Base-by-base conservation (phyloP, 2,113 vertebrate genomes). In the Ageneiosus marmoratus region DNA sequence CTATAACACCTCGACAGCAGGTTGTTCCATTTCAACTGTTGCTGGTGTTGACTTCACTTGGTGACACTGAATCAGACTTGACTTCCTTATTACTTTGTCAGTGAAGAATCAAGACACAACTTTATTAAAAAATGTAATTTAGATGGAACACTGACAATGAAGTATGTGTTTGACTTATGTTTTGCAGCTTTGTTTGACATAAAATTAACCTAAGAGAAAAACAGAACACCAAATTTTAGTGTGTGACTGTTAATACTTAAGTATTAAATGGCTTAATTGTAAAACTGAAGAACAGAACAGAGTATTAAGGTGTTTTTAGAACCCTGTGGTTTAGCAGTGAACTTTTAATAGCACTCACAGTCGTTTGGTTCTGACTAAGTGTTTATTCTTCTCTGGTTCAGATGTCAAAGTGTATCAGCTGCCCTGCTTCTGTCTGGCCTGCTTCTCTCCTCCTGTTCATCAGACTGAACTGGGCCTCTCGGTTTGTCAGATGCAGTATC, bases 401-500 rank as follows among this genome's bases (percentile, higher is more conserved):
- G 27, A 84, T 84, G 79, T 82, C 86, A 79, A 69, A 84, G 74
- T 78, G 62, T 69, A 87, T 87, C 85, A 86, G 82, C 41, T 80
- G 78, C 77, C 82, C 53, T 62, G 82, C 27, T 51, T 53, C 72
- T 73, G 44, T 83, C 62, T 67, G 81, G 58, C 46, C 20, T 65
- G 55, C 50, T 65, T 51, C 41, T 37, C 20, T 65, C 65, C 50
- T 65, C 60, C 41, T 37, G 41, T 41, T 74, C 20, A 80, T 44
- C 63, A 72, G 79, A 72, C 51, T 81, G 27, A 67, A 63, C 73
- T 58, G 80, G 29, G 69, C 56, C 72, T 76, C 50, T 27, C 82
- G 63, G 44, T 73, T 12, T 73, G 82, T 86, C 81, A 86, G 60
- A 80, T 76, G 50, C 50, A 41, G 32, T 32, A 56, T 77, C 75